Base-by-base conservation (phyloP, 2,888 invertebrate species). In the Hedya salicella region DNA sequence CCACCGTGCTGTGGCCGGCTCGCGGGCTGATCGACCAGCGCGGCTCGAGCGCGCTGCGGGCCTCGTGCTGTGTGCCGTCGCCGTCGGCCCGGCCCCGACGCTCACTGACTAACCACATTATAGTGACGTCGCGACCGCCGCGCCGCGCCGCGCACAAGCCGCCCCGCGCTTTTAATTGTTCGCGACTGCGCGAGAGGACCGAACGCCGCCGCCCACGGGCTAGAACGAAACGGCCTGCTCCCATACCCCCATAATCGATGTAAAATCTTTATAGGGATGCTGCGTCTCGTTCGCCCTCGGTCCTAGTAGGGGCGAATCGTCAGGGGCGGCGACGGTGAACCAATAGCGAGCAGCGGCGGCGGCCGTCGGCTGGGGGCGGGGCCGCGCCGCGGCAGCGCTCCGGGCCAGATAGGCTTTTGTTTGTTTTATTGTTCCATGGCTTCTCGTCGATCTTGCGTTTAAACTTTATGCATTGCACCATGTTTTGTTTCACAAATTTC, bases 1-100 rank as follows among this genome's bases (percentile, higher is more conserved):
- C 96, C 96, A 95, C 96, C 95, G 95, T 95, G 95, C 94, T 92
- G 95, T 94, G 93, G 94, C 88, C 88, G 86, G 86, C 79, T 81
- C 87, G 88, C 81, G 85, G 88, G 86, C 88, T 83, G 76, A 88
- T 84, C 86, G 88, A 82, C 87, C 88, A 88, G 89, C 89, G 88
- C 87, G 83, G 81, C 78, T 87, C 85, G 62, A 63, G 54, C 85
- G 83, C 88, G 85, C 86, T 83, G 74, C 88, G 80, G 68, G 75
- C 72, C 64, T 89, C 90, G 86, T 87, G 87, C 71, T 89, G 88
- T 81, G 84, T 81, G 78, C 86, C 86, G 82, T 87, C 88, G 85
- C 88, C 89, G 92, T 92, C 93, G 92, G 92, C 90, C 85, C 92
- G 92, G 90, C 91, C 89, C 93, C 92, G 93, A 91, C 93, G 93